A percentile compares a stretch with the other conserved stretches of the same genome.
Evolutionary conservation across 2,797 vertebrate genomes (phyloP).

Genomic region (Margarornis squamiger): DNA sequence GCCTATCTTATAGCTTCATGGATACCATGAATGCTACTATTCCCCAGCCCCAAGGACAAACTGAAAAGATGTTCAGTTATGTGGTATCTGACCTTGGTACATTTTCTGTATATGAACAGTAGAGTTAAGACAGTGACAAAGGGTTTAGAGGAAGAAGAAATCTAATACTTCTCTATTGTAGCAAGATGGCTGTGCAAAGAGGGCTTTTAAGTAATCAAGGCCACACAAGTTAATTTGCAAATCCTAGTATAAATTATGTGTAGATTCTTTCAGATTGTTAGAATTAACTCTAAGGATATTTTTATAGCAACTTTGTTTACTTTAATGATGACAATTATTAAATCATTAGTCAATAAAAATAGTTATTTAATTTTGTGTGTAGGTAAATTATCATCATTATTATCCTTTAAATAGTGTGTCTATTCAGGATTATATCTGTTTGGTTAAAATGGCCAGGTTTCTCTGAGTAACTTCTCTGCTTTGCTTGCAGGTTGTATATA

Average conservation of each 20-base stretch:
- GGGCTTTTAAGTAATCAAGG: conserved; percentile 54
- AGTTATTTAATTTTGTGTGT: neutral
- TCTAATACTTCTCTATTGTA: neutral
- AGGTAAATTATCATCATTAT: neutral
- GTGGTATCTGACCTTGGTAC: conserved; percentile 26
- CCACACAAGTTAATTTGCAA: conserved; percentile 24
- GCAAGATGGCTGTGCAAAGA: neutral
- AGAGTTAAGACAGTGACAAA: conserved; percentile 43
- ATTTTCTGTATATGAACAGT: conserved; percentile 22
- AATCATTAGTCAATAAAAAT: neutral
- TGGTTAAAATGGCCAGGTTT: neutral
- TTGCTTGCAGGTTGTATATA: conserved; percentile 91
- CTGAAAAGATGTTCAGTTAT: neutral
- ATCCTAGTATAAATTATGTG: conserved; percentile 1
- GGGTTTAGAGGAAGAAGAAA: conserved; percentile 20
- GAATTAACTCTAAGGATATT: conserved; percentile 11
- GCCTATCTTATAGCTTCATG: neutral
- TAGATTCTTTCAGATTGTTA: conserved; percentile 31
- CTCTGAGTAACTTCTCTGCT: conserved; percentile 34
- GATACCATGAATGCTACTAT: neutral
- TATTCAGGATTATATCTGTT: neutral
- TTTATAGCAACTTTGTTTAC: conserved; percentile 25
- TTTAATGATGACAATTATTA: conserved; percentile 11
- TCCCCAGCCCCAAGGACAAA: conserved; percentile 26
- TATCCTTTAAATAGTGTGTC: neutral